phyloP scores from a whole-genome alignment of 1,140 invertebrate species.

The Macrocentrus cingulum region DNA sequence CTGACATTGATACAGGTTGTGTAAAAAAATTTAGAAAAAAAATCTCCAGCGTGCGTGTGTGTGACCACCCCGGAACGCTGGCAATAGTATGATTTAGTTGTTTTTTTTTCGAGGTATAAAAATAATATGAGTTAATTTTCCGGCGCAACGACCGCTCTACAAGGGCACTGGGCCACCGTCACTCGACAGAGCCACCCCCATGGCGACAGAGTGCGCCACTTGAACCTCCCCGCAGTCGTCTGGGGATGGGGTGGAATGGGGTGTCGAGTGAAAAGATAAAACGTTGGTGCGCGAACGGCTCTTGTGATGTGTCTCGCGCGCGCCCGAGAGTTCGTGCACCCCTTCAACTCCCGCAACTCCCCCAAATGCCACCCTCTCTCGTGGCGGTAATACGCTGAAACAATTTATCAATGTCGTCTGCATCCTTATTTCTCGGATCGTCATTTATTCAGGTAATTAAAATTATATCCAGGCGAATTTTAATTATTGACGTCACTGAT shows the following conservation, averaged over 20 bases:
- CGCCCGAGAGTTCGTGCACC: background rate
- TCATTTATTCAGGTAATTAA: too few relatives aligned
- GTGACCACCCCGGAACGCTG: too few relatives aligned
- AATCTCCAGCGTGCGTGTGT: too few relatives aligned
- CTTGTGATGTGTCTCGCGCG: background rate
- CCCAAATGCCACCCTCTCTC: too few relatives aligned
- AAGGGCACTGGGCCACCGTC: conserved; percentile 43
- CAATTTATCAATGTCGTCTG: too few relatives aligned
- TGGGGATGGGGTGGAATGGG: conserved; percentile 15
- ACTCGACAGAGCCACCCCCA: conserved; percentile 34
- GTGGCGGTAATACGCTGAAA: too few relatives aligned
- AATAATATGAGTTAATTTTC: conserved; percentile 43
- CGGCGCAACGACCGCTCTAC: conserved; percentile 30
- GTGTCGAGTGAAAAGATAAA: conserved; percentile 32
- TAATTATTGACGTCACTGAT: too few relatives aligned
- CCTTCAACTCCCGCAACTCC: background rate
- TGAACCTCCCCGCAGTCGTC: conserved; percentile 16
- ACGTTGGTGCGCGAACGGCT: background rate
- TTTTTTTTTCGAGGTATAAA: too few relatives aligned
- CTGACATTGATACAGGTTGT: background rate
- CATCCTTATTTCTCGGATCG: too few relatives aligned
- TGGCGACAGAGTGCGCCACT: conserved; percentile 8
- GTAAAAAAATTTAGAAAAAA: too few relatives aligned
- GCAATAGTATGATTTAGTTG: too few relatives aligned
- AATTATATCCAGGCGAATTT: too few relatives aligned